phyloP scores from a whole-genome alignment of 92 coral and sea anemone genomes.

The Scolanthus callimorphus region DNA sequence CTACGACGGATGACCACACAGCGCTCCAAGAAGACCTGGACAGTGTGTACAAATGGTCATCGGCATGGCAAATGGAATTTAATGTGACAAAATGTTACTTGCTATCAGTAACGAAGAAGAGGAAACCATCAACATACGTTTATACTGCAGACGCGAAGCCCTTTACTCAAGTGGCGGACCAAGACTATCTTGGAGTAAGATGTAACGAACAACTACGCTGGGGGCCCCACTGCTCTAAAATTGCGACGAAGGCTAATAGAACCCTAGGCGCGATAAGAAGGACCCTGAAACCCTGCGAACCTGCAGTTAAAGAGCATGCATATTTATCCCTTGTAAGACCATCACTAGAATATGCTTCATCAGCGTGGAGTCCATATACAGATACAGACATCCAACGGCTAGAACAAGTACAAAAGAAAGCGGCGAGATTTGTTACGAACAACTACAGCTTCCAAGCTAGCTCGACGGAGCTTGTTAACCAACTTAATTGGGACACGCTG shows the following conservation, averaged over 20 bases:
- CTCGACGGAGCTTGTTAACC: not conserved
- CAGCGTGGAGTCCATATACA: not conserved
- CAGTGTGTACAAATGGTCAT: not conserved
- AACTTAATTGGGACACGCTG: not conserved
- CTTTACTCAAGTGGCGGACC: not conserved
- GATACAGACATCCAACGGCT: not conserved
- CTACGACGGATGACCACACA: not conserved
- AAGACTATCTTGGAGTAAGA: not conserved
- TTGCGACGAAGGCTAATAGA: not conserved
- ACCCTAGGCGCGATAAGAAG: not conserved
- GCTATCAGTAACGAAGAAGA: slow-evolving; percentile 14
- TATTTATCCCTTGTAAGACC: not conserved
- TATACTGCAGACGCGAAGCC: not conserved
- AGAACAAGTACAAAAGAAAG: not conserved
- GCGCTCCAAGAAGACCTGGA: slow-evolving; percentile 10
- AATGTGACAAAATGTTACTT: slow-evolving; percentile 10
- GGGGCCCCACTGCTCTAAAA: not conserved
- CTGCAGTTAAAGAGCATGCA: not conserved
- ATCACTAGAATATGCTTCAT: not conserved
- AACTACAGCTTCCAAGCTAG: not conserved
- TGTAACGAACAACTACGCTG: not conserved
- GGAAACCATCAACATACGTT: slow-evolving; percentile 3
- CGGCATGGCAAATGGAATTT: slow-evolving; percentile 20
- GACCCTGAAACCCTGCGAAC: not conserved
- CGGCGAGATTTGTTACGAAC: not conserved